Percentiles rank a stretch among this genome's conserved stretches.
Evolutionary conservation across 2,888 invertebrate genomes (phyloP).

Genomic region (Trachelus stipa): DNA sequence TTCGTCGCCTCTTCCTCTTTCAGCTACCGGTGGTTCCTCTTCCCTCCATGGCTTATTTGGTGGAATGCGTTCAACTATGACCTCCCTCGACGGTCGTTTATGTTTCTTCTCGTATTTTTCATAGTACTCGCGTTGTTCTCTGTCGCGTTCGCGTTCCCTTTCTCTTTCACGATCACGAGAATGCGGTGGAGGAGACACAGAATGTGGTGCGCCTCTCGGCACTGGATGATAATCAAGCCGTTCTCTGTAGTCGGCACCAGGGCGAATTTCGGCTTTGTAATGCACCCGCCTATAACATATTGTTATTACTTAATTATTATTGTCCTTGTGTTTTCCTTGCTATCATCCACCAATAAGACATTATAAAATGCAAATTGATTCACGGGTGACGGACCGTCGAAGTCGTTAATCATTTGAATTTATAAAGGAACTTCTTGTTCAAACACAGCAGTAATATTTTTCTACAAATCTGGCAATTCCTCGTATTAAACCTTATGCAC

Average conservation of each 20-base stretch:
- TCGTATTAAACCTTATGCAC: too few species aligned
- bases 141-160: conserved; percentile 59
- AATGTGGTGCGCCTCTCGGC: conserved; percentile 55
- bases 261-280: conserved; percentile 59
- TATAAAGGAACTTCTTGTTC: too few species aligned
- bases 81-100: conserved; percentile 76
- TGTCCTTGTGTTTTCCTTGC: too few species aligned
- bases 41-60: conserved; percentile 63
- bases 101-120: conserved; percentile 65
- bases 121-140: conserved; percentile 25
- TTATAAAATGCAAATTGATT: too few species aligned
- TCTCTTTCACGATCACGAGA: conserved; percentile 56
- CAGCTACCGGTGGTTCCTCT: conserved; percentile 56
- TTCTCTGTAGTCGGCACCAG: conserved; percentile 60
- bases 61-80: conserved; percentile 79
- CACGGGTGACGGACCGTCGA: too few species aligned
- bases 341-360: too few species aligned
- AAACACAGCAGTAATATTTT: too few species aligned
- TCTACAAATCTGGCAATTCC: too few species aligned
- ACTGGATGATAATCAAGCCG: conserved; percentile 59
- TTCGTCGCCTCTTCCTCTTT: conserved; percentile 78
- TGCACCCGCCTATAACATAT: conserved; percentile 53
- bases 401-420: too few species aligned
- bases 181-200: conserved; percentile 62
- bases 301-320: too few species aligned